These are phyloP conservation scores for Phycodurus eques DNA, from an alignment of 2,113 vertebrate species.

Conservation along the genomic window DNA sequence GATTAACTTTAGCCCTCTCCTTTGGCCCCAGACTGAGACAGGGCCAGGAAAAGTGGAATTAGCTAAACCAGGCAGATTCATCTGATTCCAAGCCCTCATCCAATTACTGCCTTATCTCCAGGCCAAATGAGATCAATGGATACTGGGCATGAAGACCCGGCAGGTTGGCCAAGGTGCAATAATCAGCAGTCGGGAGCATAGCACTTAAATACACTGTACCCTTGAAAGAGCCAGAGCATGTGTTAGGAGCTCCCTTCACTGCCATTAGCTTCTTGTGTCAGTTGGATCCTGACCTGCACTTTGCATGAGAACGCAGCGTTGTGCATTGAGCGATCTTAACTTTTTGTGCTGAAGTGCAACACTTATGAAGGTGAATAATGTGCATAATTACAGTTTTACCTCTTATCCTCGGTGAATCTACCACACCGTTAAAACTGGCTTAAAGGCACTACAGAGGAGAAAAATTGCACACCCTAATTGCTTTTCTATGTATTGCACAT, in stretches of 20 bases:
- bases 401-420: conserved; percentile 60
- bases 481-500: conserved; percentile 54
- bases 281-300: conserved; percentile 55
- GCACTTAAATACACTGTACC: conserved; percentile 58
- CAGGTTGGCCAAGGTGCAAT: conserved; percentile 64
- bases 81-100: conserved; percentile 77
- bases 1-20: conserved; percentile 79
- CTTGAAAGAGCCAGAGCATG: conserved; percentile 55
- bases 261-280: conserved; percentile 49
- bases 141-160: conserved; percentile 60
- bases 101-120: conserved; percentile 82
- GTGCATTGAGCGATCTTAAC: conserved; percentile 51
- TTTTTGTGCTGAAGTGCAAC: conserved; percentile 59
- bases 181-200: conserved; percentile 61
- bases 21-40: conserved; percentile 68
- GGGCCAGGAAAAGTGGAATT: conserved; percentile 77
- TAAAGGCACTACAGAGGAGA: conserved; percentile 46
- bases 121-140: conserved; percentile 75
- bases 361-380: conserved; percentile 60
- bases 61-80: conserved; percentile 73
- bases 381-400: conserved; percentile 66
- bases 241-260: conserved; percentile 54
- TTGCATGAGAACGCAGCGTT: conserved; percentile 51
- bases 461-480: conserved; percentile 48
- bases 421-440: conserved; percentile 47